Evolutionary conservation across 2,113 vertebrate species (phyloP).

Genomic region (Tragelaphus imberbis): DNA sequence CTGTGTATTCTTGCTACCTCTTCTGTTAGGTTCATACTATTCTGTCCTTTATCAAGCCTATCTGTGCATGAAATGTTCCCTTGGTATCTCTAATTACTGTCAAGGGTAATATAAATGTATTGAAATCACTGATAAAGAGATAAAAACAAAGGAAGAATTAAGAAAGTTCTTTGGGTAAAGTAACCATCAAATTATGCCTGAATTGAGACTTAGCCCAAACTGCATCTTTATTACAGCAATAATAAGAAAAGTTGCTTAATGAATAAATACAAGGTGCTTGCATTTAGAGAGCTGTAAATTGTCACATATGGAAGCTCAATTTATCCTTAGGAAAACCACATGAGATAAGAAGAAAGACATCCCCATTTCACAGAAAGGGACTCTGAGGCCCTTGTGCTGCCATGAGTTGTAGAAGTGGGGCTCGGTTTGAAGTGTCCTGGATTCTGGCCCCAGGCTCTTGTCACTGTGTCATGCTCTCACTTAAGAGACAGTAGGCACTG

Average conservation of each 20-base stretch:
- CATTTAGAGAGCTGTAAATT: background rate
- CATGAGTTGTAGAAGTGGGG: background rate
- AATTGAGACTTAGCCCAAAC: background rate
- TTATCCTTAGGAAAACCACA: background rate
- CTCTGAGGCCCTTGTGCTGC: background rate
- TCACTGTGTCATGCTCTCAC: background rate
- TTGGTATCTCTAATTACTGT: background rate
- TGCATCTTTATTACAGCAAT: background rate
- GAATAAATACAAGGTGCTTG: background rate
- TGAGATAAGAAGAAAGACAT: background rate
- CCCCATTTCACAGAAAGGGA: background rate
- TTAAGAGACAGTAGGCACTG: background rate
- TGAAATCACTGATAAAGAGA: slow-evolving; percentile 36
- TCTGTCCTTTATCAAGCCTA: no score
- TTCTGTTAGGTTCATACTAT: no score
- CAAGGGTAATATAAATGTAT: slow-evolving; percentile 32
- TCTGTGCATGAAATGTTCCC: no score
- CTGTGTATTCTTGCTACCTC: no score
- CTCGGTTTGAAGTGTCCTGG: background rate
- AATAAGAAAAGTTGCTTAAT: background rate
- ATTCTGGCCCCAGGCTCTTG: background rate
- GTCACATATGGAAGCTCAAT: accelerated
- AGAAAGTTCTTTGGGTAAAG: background rate
- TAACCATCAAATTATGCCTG: background rate
- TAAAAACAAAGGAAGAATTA: slow-evolving; percentile 7